phyloP scores from a whole-genome alignment of 2,888 invertebrate species.

The Pyralis farinalis region DNA sequence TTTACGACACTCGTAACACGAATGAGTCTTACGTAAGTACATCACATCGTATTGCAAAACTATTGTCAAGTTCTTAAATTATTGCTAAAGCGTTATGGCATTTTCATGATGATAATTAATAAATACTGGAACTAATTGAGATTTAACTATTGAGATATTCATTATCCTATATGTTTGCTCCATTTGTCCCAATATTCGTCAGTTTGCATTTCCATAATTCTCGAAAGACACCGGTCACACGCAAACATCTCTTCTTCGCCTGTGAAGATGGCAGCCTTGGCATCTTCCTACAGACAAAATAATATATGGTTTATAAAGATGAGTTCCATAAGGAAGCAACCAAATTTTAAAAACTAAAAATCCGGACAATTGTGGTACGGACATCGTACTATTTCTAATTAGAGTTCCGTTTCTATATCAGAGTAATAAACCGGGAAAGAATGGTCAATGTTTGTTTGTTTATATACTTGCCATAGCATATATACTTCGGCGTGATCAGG shows the following conservation, averaged over 20 bases:
- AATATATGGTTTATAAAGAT: too few species aligned
- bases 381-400: too few species aligned
- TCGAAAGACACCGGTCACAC: conserved; percentile 95
- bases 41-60: background rate
- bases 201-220: conserved; percentile 98
- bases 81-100: background rate
- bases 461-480: too few species aligned
- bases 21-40: background rate
- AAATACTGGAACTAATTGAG: conserved; percentile 19
- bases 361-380: too few species aligned
- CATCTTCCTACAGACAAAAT: conserved; percentile 81
- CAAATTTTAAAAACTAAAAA: too few species aligned
- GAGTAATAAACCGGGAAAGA: too few species aligned
- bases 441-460: too few species aligned
- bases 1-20: too few species aligned
- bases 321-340: too few species aligned
- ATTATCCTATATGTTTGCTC: conserved; percentile 69
- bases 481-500: too few species aligned
- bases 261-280: conserved; percentile 94
- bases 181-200: conserved; percentile 95
- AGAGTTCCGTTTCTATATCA: too few species aligned
- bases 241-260: conserved; percentile 99
- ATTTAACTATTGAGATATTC: background rate
- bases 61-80: background rate
- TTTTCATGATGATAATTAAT: conserved; percentile 2